Evolutionary conservation across 2,797 vertebrate species (phyloP), one percentile per base, ranked within the genome.

Genomic region (Tolypeutes matacus): DNA sequence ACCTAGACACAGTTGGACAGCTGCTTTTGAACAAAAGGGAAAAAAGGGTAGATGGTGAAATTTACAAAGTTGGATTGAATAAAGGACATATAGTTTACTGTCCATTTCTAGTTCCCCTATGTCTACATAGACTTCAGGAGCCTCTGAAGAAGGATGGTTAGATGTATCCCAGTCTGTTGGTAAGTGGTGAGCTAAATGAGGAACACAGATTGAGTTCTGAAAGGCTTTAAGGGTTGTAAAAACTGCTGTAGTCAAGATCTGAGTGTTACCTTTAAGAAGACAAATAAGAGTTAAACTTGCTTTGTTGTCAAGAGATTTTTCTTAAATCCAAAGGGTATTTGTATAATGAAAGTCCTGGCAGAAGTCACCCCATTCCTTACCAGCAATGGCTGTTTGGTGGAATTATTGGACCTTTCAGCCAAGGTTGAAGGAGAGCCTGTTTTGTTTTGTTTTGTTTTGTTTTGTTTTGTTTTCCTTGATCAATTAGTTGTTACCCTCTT

Each of bases 21-120:
- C 83, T 89, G 75, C n/a, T 93, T 69, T 89, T 95, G 0, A 51
- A 62, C 5, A 53, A 56, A 62, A 95, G 49, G 69, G 46, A 84
- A 53, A 67, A 81, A 27, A 64, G 29, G n/a, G 17, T 51, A 67
- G 58, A 49, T 58, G 39, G 23, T 81, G 49, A 89, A 76, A 25
- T 27, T 23, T 18, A 10, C 0, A 8, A 15, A 67, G n/a, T 27
- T 73, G 69, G 56, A 23, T 23, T 89, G 77, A 94, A 62, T 75
- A 20, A 39, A 80, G 36, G 12, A 11, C 69, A 1, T 42, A 7
- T 5, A 15, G n/a, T 81, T 87, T 72, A 27, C 18, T 0, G 3
- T 53, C 73, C 20, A 7, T 51, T 56, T 21, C 70, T 82, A 72
- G 49, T n/a, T 85, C 9, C 7, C 15, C 17, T 1, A 29, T 23